Base-by-base conservation (phyloP, 2,797 vertebrate genomes). In the Anniella stebbinsi region DNA sequence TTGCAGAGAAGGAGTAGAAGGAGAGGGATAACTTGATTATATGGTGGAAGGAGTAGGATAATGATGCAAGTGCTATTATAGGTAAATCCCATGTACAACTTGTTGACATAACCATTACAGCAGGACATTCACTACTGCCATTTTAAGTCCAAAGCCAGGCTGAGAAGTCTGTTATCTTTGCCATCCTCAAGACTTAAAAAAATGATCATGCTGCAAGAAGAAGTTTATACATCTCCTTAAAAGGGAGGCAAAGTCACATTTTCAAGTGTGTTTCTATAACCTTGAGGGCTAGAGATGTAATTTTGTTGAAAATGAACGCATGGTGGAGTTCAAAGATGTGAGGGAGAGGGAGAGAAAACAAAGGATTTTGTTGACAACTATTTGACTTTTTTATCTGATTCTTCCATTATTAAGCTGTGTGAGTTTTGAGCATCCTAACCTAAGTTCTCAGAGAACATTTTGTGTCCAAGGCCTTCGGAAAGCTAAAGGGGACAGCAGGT, bases 401-500 rank as follows among this genome's bases (percentile, higher is more conserved):
- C 78, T 76, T 18, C 70, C 54, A 13, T 54, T 60, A 73, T 92
- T 91, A 89, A n/a, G 38, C 48, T 93, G 63, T 89, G 63, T 94
- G 88, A 88, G 54, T 63, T 41, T 87, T 87, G 80, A 87, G 86
- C 36, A 91, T 81, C 86, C 91, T 75, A 33, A 88, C 12, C n/a
- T 48, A 76, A 4, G 9, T 89, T 89, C 8, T 48, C 80, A 36
- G 81, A 77, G 15, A 25, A n/a, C n/a, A 8, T 15, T 48, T 54
- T 76, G 23, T 84, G 9, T n/a, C 13, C 33, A 77, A 84, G 15
- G 77, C 60, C 30, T 63, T 66, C 23, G n/a, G 23, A 13, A 89
- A 51, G 2, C 15, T 84, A 23, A 45, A 33, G 77, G n/a, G 36
- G 15, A n/a, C 36, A 25, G 25, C 30, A 2, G 45, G 15, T 38